Base-by-base conservation (phyloP, 2,113 vertebrate genomes). In the Excalfactoria chinensis region DNA sequence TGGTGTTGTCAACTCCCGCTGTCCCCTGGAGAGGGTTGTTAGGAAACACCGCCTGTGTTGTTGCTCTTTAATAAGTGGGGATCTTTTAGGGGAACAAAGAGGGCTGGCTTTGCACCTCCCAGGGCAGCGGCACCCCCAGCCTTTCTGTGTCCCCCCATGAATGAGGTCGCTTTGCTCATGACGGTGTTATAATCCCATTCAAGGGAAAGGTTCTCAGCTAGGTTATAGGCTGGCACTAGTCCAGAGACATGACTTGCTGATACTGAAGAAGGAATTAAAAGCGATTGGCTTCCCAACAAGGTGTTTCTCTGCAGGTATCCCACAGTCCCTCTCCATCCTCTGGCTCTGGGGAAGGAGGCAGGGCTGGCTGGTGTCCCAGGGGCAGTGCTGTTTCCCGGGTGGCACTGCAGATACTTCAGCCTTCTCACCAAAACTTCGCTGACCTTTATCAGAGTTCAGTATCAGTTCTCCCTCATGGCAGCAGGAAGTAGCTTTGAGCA, bases 21-120 rank as follows among this genome's bases (percentile, higher is more conserved):
- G 3, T 41, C 9, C 56, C 70, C 64, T 8, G 13, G 78, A 63
- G 74, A 89, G 59, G 37, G 70, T n/a, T 75, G 41, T 79, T 49
- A 69, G 84, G 81, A 93, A 94, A 93, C 59, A n/a, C 74, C 23
- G 74, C 23, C 26, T 43, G 71, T 48, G 64, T 37, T 87, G 75
- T 40, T 43, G 6, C 16, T 80, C 32, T 55, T 55, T 69, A 1
- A 18, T 4, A 83, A 76, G 28, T 11, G 37, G 73, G 60, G 75
- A 90, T 46, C 22, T 72, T 88, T 43, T 28, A 74, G 64, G 81
- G 55, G 26, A 69, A n/a, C 46, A 69, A 70, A 78, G 70, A 15
- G 44, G 46, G 19, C 34, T 43, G 71, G 49, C 30, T 69, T 72
- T 0, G 1, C 8, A 14, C 26, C 41, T 70, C 46, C 43, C 34